A percentile compares a stretch with the other conserved stretches of the same genome.
Conservation (phyloP, 1,140 invertebrate genomes). For the Arctopsyche grandis region DNA sequence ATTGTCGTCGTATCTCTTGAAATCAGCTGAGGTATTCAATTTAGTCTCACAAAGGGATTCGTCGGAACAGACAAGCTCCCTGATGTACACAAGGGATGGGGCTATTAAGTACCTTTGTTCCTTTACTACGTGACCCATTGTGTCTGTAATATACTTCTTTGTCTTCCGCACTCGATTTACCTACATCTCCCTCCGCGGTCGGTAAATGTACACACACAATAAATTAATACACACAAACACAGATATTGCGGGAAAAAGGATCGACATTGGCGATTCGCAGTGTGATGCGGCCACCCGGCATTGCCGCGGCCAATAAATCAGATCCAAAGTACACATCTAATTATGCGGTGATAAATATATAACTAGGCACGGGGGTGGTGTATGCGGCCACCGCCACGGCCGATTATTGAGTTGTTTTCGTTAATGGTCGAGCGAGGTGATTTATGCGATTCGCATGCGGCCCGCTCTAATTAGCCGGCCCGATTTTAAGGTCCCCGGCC, state of each 20-base stretch:
- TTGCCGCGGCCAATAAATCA: conserved; percentile 15
- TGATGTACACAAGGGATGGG: conserved; percentile 13
- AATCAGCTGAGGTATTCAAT: conserved; percentile 54
- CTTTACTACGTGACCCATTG: conserved; percentile 29
- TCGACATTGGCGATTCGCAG: too few relatives aligned
- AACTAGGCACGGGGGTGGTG: background rate
- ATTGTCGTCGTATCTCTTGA: conserved; percentile 51
- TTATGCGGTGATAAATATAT: conserved; percentile 22
- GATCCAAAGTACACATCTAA: conserved; percentile 22
- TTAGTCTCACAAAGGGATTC: conserved; percentile 50
- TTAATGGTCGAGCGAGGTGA: background rate
- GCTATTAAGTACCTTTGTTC: conserved; percentile 18
- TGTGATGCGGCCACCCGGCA: background rate
- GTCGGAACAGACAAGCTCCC: conserved; percentile 42
- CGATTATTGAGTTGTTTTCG: conserved; percentile 22
- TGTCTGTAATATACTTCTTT: conserved; percentile 13
- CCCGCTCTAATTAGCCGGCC: background rate
- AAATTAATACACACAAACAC: too few relatives aligned
- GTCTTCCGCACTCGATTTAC: conserved; percentile 8
- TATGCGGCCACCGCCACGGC: background rate
- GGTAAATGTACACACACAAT: too few relatives aligned
- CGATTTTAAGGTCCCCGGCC: background rate
- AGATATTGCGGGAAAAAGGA: too few relatives aligned
- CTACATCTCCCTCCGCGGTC: too few relatives aligned
- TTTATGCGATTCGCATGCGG: conserved; percentile 23